Evolutionary conservation across 2,113 vertebrate genomes (phyloP), one percentile per base, ranked within the genome.

Genomic region (Donacobius atricapilla): DNA sequence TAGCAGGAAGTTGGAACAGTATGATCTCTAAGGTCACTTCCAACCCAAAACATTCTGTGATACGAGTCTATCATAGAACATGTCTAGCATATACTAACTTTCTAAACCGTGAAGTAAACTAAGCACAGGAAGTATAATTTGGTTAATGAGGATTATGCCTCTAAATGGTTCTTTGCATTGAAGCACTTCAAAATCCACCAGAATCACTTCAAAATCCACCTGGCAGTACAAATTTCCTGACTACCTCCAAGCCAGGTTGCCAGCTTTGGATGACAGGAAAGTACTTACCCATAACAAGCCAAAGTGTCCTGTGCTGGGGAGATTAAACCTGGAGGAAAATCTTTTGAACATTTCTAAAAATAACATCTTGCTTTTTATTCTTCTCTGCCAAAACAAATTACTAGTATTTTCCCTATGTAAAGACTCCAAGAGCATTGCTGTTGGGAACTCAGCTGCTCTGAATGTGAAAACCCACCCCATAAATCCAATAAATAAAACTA

Each of bases 381-480:
- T 94, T 87, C 71, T 87, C 58, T 94, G 85, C 48, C 78, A 80
- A 90, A 85, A 48, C 22, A 72, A 75, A 79, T 85, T 85, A 85
- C n/a, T 72, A 69, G 39, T 85, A 77, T 85, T 91, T 95, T 37
- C 58, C 54, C 40, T 50, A n/a, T 90, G 58, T 48, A 72, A 94
- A 83, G 4, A 13, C 50, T 77, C 57, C 31, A 65, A 6, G 21
- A n/a, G 21, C 37, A 37, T 78, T 68, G 20, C 58, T 85, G 2
- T 56, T 82, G 31, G 61, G 44, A 76, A 31, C 47, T 93, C 44
- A 64, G 28, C 57, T 80, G 66, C 22, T 58, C 28, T 20, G 24
- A 85, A 83, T 71, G 40, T 15, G 10, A 82, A 95, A 88, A 60
- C 56, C 18, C 28, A 65, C 37, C 9, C 21, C 71, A 76, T 69